Base-by-base conservation (phyloP, 2,113 vertebrate species). In the Rhinolophus ferrumequinum region DNA sequence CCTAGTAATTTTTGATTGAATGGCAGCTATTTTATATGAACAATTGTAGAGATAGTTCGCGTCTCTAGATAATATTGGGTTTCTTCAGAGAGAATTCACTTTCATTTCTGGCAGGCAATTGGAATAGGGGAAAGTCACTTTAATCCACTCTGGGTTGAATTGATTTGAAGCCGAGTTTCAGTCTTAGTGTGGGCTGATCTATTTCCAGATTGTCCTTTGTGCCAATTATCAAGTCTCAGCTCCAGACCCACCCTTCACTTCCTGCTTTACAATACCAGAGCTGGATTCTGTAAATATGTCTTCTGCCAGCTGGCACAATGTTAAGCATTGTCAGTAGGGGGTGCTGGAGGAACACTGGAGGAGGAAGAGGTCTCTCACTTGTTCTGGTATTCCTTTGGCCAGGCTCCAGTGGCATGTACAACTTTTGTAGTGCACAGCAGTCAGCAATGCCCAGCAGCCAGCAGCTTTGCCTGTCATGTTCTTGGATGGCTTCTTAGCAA, bases 161-260 rank as follows among this genome's bases (percentile, higher is more conserved):
- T 44, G 28, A 89, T 44, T 54, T 73, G 56, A 94, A 75, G 47
- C 58, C 22, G 64, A 38, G 35, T 77, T 75, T 75, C 67, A 82
- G 47, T 66, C 58, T 82, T 89, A 75, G 26, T 66, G 56, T n/a
- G 58, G 67, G 28, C 28, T 81, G 28, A 44, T 64, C 66, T 81
- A 66, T 44, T 94, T 89, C 44, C 69, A 82, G 69, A 56, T 66
- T 82, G n/a, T 16, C 56, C 47, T 82, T 89, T 94, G 85, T 94
- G 93, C 56, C 85, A 89, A 54, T 82, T 82, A 66, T 44, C 47
- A 82, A 50, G 16, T 44, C 41, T 70, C 47, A 41, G 54, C 15
- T 70, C 67, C 35, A 66, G 62, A 54, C 8, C 76, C 56, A 56
- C 22, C 28, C 86, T 82, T 88, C 8, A 15, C 35, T 89, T 88